Evolutionary conservation across 1,140 invertebrate genomes (phyloP).

Genomic region (Potamilus streckersoni): DNA sequence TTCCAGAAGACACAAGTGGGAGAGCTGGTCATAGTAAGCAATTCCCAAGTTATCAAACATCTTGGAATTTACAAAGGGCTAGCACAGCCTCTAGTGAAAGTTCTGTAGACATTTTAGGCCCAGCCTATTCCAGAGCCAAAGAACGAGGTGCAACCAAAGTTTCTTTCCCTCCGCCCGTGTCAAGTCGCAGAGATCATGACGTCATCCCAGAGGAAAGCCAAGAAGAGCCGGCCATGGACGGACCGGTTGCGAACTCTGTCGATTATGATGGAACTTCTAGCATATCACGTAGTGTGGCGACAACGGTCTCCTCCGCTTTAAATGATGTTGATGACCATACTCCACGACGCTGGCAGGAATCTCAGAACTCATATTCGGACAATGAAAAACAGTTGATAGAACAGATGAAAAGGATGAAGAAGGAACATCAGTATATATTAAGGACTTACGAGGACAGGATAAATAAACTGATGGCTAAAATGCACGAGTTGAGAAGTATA

Average conservation of each 20-base stretch:
- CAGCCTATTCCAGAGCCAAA: constrained; percentile 37
- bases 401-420: constrained; percentile 63
- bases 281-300: constrained; percentile 16
- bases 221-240: constrained; percentile 35
- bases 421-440: constrained; percentile 57
- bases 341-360: constrained; percentile 35
- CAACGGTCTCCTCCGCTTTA: constrained; percentile 11
- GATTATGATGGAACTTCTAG: constrained; percentile 21
- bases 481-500: constrained; percentile 62
- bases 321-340: constrained; percentile 25
- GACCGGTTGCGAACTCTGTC: constrained; percentile 21
- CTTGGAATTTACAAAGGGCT: constrained; percentile 34
- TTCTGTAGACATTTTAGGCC: constrained; percentile 45
- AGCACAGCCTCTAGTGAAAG: constrained; percentile 50
- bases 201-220: constrained; percentile 47
- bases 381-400: constrained; percentile 66
- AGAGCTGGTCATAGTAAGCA: constrained; percentile 14
- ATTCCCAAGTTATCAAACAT: constrained; percentile 24
- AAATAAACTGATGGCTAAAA: constrained; percentile 64
- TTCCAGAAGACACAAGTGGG: constrained; percentile 19
- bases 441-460: constrained; percentile 61
- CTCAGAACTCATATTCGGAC: constrained; percentile 58
- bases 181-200: constrained; percentile 37
- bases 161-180: constrained; percentile 18
- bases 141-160: constrained; percentile 27